Evolutionary conservation across 2,888 invertebrate species (phyloP).

Genomic region (Cepaea hortensis): DNA sequence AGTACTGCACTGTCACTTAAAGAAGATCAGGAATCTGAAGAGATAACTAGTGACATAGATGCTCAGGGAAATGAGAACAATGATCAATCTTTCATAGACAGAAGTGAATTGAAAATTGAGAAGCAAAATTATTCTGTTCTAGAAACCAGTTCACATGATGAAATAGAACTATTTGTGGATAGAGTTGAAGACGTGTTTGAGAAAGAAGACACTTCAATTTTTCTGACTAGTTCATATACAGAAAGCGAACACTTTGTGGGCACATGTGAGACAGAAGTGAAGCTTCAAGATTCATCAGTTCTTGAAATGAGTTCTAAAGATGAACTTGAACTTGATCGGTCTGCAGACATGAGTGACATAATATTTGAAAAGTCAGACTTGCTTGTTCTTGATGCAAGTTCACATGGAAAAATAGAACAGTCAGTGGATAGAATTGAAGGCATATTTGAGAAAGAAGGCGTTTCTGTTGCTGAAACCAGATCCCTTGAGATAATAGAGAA

Average conservation of each 20-base stretch:
- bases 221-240: neutral
- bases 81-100: neutral
- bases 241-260: neutral
- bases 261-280: neutral
- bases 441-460: neutral
- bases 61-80: neutral
- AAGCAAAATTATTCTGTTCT: neutral
- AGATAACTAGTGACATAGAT: neutral
- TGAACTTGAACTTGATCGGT: too few species aligned
- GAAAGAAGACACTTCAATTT: neutral
- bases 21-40: neutral
- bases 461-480: neutral
- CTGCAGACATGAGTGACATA: neutral
- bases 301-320: neutral
- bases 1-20: neutral
- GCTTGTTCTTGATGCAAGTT: neutral
- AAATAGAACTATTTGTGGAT: neutral
- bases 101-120: neutral
- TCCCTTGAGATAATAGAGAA: neutral
- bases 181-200: neutral
- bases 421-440: neutral
- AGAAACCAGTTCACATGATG: neutral
- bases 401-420: neutral
- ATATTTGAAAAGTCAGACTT: neutral
- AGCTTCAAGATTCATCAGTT: neutral